Evolutionary conservation across 2,888 invertebrate species (phyloP).

Genomic region (Trachelus tabidus): DNA sequence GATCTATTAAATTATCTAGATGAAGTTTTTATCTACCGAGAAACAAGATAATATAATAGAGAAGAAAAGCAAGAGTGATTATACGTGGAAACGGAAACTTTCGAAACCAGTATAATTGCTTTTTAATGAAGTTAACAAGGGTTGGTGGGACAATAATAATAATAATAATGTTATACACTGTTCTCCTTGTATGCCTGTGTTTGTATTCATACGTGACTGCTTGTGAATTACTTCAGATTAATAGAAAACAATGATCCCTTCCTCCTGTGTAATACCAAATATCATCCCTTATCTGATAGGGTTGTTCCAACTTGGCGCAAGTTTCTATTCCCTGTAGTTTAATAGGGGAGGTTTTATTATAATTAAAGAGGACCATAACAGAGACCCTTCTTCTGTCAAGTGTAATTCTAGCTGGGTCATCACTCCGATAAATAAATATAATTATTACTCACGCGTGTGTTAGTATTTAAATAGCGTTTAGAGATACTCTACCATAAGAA

Average conservation of each 20-base stretch:
- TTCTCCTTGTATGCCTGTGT: background rate
- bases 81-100: background rate
- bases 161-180: background rate
- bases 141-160: background rate
- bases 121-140: background rate
- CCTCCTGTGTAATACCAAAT: background rate
- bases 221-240: background rate
- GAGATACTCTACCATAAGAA: background rate
- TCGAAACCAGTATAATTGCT: background rate
- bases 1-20: background rate
- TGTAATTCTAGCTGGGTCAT: background rate
- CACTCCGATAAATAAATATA: background rate
- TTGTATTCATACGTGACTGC: background rate
- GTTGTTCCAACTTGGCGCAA: background rate
- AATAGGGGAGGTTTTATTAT: background rate
- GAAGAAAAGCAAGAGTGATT: background rate
- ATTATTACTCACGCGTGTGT: background rate
- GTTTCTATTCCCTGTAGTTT: background rate
- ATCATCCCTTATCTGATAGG: background rate
- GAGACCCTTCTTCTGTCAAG: background rate
- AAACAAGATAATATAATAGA: background rate
- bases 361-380: background rate
- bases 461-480: background rate
- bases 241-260: background rate
- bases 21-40: background rate